Conservation (phyloP, 2,888 invertebrate species). For the Chrysolina oricalcia region DNA sequence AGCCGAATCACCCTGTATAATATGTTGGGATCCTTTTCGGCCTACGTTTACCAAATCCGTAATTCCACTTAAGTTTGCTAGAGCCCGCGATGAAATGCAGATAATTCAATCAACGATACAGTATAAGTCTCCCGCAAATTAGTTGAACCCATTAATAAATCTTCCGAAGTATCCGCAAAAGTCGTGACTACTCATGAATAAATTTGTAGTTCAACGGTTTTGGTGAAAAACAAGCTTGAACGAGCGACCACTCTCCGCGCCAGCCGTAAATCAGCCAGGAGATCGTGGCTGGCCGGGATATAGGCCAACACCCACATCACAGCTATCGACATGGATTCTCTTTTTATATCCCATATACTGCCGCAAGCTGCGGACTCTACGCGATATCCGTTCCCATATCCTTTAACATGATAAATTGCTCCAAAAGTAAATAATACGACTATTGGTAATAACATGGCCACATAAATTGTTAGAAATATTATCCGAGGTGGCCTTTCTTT, state of each 20-base stretch:
- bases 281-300: conserved; percentile 32
- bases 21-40: too few species aligned
- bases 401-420: conserved; percentile 27
- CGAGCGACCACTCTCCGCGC: conserved; percentile 31
- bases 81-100: background rate
- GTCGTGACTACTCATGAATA: conserved; percentile 21
- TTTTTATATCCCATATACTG: conserved; percentile 28
- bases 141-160: conserved; percentile 14
- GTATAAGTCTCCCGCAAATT: background rate
- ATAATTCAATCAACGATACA: background rate
- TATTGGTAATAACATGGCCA: conserved; percentile 31
- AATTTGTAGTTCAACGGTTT: conserved; percentile 11
- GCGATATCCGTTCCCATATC: conserved; percentile 28
- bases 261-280: conserved; percentile 31
- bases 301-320: conserved; percentile 28
- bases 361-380: conserved; percentile 20
- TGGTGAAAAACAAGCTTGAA: conserved; percentile 23
- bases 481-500: conserved; percentile 11
- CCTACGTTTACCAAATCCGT: too few species aligned
- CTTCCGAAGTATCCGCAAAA: conserved; percentile 6
- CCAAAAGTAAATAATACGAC: conserved; percentile 26
- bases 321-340: conserved; percentile 30
- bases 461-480: conserved; percentile 30
- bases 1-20: too few species aligned
- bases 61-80: too few species aligned